Conservation (phyloP, 2,888 invertebrate genomes). For the Pseudolycoriella hygida region DNA sequence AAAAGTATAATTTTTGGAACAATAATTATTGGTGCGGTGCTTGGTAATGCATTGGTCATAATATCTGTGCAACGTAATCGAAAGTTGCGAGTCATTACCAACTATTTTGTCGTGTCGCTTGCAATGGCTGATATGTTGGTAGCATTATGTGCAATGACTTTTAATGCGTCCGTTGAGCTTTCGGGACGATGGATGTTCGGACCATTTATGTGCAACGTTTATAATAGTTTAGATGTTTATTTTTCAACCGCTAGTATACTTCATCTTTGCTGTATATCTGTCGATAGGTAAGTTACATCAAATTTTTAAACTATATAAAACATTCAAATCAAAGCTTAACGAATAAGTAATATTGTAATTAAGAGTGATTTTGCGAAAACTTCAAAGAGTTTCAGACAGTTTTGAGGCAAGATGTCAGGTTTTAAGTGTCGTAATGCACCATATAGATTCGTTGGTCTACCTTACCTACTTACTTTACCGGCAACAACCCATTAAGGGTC, state of each 20-base stretch:
- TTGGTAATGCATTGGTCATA: slow-evolving; percentile 77
- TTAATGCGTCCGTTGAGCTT: slow-evolving; percentile 77
- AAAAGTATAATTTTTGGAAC: slow-evolving; percentile 66
- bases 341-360: too few species aligned
- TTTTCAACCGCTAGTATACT: slow-evolving; percentile 86
- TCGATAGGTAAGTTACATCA: slow-evolving; percentile 44
- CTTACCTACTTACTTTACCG: too few species aligned
- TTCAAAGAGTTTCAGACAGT: too few species aligned
- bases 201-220: slow-evolving; percentile 84
- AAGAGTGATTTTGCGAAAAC: too few species aligned
- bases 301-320: too few species aligned
- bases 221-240: slow-evolving; percentile 91
- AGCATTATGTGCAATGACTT: slow-evolving; percentile 86
- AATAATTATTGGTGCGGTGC: slow-evolving; percentile 75
- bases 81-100: slow-evolving; percentile 60
- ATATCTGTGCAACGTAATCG: slow-evolving; percentile 30
- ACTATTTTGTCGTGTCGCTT: slow-evolving; percentile 88
- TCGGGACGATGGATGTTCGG: slow-evolving; percentile 78
- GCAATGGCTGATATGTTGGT: slow-evolving; percentile 91
- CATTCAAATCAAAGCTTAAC: too few species aligned
- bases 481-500: too few species aligned
- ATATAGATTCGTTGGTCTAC: too few species aligned
- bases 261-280: slow-evolving; percentile 84
- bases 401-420: too few species aligned
- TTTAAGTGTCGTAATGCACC: too few species aligned